Percentiles rank a stretch among this genome's conserved stretches.
Evolutionary conservation across 2,888 invertebrate species (phyloP).

Genomic region (Caenorhabditis angaria): DNA sequence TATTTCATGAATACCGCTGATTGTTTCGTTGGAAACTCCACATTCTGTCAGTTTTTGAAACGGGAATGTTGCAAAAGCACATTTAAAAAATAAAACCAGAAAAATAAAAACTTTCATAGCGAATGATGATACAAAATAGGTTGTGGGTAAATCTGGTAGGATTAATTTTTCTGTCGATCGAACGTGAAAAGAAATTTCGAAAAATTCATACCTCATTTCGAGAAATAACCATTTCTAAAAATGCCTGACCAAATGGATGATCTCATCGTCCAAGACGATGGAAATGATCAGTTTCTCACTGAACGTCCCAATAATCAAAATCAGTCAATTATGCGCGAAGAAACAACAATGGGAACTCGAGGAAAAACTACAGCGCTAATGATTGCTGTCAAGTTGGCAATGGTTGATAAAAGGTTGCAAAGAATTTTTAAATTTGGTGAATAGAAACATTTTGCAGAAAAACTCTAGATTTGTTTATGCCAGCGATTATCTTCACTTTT

Average conservation of each 20-base stretch:
- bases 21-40: slow-evolving; percentile 25
- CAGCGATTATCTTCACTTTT: slow-evolving; percentile 11
- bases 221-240: too few relatives aligned
- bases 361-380: background rate
- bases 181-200: background rate
- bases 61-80: slow-evolving; percentile 12
- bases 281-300: slow-evolving; percentile 24
- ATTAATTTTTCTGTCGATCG: background rate
- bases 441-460: slow-evolving; percentile 14
- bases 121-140: background rate
- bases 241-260: slow-evolving; percentile 18
- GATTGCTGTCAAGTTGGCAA: background rate
- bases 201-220: background rate
- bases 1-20: slow-evolving; percentile 23
- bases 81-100: background rate
- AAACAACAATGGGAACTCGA: slow-evolving; percentile 17
- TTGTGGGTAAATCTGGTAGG: background rate
- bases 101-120: background rate
- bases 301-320: slow-evolving; percentile 23
- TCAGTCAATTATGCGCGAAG: slow-evolving; percentile 12
- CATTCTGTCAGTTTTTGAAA: slow-evolving; percentile 16
- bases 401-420: background rate
- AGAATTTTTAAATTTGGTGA: background rate
- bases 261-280: slow-evolving; percentile 19
- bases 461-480: slow-evolving; percentile 13